Conservation (phyloP, 2,888 invertebrate species). For the Cremastobaeus sp. region DNA sequence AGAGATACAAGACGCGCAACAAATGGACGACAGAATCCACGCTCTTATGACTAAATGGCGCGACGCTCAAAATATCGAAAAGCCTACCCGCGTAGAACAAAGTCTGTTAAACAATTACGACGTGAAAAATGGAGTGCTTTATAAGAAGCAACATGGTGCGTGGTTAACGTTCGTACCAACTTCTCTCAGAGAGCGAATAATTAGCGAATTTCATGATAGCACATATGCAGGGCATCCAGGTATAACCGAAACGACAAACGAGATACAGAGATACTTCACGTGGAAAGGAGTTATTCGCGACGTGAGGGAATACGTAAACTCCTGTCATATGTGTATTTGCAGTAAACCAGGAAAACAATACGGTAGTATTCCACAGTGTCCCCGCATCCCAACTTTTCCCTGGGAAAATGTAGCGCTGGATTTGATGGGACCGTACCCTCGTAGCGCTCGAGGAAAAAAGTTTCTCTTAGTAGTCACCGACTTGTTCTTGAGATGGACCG, state of each 20-base stretch:
- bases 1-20: neutral
- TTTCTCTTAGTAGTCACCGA: conserved; percentile 61
- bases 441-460: conserved; percentile 25
- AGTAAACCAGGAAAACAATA: conserved; percentile 1
- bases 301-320: conserved; percentile 36
- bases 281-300: neutral
- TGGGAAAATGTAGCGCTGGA: conserved; percentile 40
- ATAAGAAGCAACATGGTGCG: neutral
- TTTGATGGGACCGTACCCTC: conserved; percentile 60
- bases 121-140: neutral
- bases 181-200: neutral
- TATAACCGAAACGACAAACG: neutral
- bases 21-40: too few relatives aligned
- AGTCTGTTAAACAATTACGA: neutral
- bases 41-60: too few relatives aligned
- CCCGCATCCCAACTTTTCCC: conserved; percentile 15
- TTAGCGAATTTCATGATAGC: conserved; percentile 7
- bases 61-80: too few relatives aligned
- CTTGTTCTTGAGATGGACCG: conserved; percentile 62
- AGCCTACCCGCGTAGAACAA: too few relatives aligned
- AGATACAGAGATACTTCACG: neutral
- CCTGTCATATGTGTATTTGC: conserved; percentile 2
- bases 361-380: neutral
- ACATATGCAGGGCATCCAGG: conserved; percentile 7
- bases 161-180: neutral